These are phyloP conservation scores for Xanthia icteritia DNA, from an alignment of 2,888 invertebrate genomes.

Conservation along the genomic window DNA sequence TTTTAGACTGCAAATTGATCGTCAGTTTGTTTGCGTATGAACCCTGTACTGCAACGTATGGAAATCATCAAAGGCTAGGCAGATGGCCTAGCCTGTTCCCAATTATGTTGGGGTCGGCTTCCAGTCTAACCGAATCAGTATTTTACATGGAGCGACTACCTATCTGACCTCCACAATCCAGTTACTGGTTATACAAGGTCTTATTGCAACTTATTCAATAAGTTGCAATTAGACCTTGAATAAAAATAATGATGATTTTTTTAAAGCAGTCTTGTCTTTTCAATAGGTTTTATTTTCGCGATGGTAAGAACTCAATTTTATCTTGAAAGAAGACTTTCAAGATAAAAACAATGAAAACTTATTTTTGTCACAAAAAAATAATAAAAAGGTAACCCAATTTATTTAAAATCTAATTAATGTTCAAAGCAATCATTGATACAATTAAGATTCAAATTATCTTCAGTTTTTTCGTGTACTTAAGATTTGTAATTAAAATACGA, in stretches of 20 bases:
- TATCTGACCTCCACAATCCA: too few relatives aligned
- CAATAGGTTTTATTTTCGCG: neutral
- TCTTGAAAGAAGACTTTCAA: neutral
- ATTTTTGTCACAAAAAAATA: neutral
- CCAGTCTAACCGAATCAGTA: too few relatives aligned
- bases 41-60: neutral
- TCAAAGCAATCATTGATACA: conserved; percentile 15
- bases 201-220: neutral
- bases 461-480: conserved; percentile 14
- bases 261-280: too few relatives aligned
- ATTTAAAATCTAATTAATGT: neutral
- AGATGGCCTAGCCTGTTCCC: too few relatives aligned
- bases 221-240: neutral
- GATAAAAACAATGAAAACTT: neutral
- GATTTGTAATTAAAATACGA: conserved; percentile 44
- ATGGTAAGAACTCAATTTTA: neutral
- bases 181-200: too few relatives aligned
- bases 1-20: neutral
- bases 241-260: neutral
- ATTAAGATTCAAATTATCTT: conserved; percentile 24
- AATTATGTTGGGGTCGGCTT: too few relatives aligned
- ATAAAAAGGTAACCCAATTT: neutral
- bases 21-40: neutral
- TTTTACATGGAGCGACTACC: too few relatives aligned
- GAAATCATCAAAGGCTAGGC: neutral